These are phyloP conservation scores for Gambusia yucatana DNA, from an alignment of 2,797 vertebrate genomes.

Conservation along the genomic window DNA sequence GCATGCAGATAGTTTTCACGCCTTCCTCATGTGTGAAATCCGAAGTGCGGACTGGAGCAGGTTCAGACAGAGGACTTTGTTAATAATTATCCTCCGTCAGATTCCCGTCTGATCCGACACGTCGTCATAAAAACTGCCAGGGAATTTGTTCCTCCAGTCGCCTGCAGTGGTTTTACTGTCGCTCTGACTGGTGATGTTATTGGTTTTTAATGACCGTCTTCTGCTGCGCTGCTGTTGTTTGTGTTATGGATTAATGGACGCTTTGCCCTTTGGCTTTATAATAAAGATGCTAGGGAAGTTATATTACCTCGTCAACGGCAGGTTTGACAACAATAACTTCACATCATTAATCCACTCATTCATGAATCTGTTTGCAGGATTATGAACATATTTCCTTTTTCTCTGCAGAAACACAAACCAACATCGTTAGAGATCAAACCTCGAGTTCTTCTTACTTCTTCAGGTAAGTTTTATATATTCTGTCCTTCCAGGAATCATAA, in stretches of 20 bases:
- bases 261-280: conserved; percentile 30
- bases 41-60: not conserved
- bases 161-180: conserved; percentile 21
- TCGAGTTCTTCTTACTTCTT: conserved; percentile 61
- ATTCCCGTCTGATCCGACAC: not conserved
- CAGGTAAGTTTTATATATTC: conserved; percentile 52
- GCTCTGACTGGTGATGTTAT: conserved; percentile 25
- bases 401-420: conserved; percentile 48
- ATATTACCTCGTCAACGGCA: conserved; percentile 21
- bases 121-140: not conserved
- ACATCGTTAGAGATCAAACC: conserved; percentile 40
- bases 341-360: conserved; percentile 28
- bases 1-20: not conserved
- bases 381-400: not conserved
- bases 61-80: not conserved
- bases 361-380: conserved; percentile 2
- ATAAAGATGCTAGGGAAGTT: conserved; percentile 24
- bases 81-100: not conserved
- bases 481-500: not conserved
- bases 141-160: not conserved
- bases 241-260: conserved; percentile 26
- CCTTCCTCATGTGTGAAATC: not conserved
- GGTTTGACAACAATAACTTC: conserved; percentile 31
- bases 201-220: conserved; percentile 37
- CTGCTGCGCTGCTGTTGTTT: conserved; percentile 1